phyloP scores from a whole-genome alignment of 2,888 invertebrate genomes.

The Rhagium mordax region DNA sequence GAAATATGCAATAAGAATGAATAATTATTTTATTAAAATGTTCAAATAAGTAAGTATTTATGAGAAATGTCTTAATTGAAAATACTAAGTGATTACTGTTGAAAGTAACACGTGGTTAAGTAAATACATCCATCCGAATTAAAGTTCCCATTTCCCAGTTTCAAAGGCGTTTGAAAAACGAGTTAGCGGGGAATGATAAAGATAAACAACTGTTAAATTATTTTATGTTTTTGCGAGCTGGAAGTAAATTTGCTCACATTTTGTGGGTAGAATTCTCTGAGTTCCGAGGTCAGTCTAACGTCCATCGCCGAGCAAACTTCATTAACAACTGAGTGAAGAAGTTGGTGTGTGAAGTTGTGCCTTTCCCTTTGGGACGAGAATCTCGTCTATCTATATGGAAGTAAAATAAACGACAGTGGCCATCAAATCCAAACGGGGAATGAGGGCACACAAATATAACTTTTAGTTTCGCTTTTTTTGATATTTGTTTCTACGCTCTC shows the following conservation, averaged over 20 bases:
- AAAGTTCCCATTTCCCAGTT: not conserved
- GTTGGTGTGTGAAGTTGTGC: conserved; percentile 58
- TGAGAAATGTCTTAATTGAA: not conserved
- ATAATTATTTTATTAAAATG: no score
- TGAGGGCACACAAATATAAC: not conserved
- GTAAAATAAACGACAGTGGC: conserved; percentile 41
- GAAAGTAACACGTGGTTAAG: not conserved
- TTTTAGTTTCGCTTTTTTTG: not conserved
- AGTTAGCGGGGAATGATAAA: not conserved
- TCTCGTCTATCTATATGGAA: conserved; percentile 24
- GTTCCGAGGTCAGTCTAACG: conserved; percentile 57
- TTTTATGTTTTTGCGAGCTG: conserved; percentile 52
- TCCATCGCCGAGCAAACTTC: conserved; percentile 63
- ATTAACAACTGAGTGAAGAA: conserved; percentile 62
- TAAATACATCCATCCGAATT: conserved; percentile 4
- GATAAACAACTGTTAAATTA: conserved; percentile 38
- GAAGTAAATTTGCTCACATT: conserved; percentile 49
- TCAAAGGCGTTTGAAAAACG: not conserved
- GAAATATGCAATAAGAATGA: no score
- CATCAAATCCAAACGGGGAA: conserved; percentile 33
- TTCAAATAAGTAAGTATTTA: not conserved
- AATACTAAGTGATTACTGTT: not conserved
- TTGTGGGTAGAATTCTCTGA: conserved; percentile 56
- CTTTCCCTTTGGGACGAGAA: conserved; percentile 52
- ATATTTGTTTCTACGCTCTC: not conserved